Conservation (phyloP, 2,113 vertebrate genomes). For the Dermatemys mawii region DNA sequence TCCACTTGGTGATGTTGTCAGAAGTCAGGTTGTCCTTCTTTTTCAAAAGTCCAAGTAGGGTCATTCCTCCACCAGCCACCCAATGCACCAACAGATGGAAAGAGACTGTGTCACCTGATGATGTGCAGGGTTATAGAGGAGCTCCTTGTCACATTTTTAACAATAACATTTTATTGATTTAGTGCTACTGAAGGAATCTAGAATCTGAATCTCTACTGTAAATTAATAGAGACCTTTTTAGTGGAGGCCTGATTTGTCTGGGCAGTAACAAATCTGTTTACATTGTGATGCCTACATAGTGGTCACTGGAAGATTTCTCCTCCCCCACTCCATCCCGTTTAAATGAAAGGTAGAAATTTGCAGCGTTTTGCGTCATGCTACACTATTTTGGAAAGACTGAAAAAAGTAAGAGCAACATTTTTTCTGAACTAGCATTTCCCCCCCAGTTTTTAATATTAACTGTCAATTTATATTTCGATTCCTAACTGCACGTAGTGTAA, state of each 20-base stretch:
- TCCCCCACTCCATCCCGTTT: not conserved
- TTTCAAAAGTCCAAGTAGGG: not conserved
- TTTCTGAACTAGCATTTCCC: not conserved
- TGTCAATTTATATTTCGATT: not conserved
- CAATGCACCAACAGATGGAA: not conserved
- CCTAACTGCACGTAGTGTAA: not conserved
- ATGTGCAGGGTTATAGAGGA: not conserved
- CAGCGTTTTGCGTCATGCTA: not conserved
- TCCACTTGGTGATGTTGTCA: not conserved
- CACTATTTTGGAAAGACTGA: not conserved
- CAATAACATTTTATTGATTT: not conserved
- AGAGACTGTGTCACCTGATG: not conserved
- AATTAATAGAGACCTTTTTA: not conserved
- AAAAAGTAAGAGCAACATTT: not conserved
- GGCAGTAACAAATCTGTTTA: not conserved
- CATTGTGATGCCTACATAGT: not conserved
- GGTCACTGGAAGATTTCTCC: not conserved
- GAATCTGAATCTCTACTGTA: not conserved
- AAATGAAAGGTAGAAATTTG: not conserved
- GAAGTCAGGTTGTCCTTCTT: not conserved
- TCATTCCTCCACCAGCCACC: not conserved
- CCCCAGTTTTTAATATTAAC: not conserved
- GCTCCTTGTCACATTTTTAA: not conserved
- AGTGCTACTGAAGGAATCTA: not conserved
- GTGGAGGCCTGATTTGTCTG: not conserved